These are phyloP conservation scores for Zaprionus obscuricornis DNA, from an alignment of 2,888 invertebrate species.

Conservation along the genomic window DNA sequence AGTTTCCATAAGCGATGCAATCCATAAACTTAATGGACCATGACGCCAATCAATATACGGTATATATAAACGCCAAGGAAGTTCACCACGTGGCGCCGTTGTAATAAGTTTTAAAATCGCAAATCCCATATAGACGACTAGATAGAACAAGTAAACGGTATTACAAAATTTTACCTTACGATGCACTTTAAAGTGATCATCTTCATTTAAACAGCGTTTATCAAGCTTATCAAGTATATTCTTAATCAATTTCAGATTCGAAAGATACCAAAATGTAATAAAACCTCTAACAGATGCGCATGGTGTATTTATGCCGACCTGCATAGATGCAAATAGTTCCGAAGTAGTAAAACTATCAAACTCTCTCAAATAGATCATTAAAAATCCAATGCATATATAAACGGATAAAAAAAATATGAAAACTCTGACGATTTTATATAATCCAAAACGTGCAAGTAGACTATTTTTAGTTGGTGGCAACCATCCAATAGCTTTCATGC, in stretches of 20 bases:
- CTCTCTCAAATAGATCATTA: constrained; percentile 23
- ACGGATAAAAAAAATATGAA: constrained; percentile 8
- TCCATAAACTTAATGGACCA: constrained; percentile 8
- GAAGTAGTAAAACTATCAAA: constrained; percentile 40
- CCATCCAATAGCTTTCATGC: constrained; percentile 36
- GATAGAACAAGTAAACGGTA: constrained; percentile 25
- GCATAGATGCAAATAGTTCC: constrained; percentile 52
- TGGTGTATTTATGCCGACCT: constrained; percentile 34
- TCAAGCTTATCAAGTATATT: constrained; percentile 25
- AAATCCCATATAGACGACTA: constrained; percentile 19
- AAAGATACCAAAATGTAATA: constrained; percentile 6
- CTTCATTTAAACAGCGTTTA: constrained; percentile 11
- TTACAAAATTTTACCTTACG: constrained; percentile 34
- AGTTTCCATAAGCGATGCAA: constrained; percentile 23
- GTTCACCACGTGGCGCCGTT: neutral
- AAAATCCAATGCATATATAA: constrained; percentile 31
- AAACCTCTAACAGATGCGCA: constrained; percentile 27
- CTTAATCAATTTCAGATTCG: constrained; percentile 19
- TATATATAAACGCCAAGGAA: constrained; percentile 46
- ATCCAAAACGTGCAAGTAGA: no score
- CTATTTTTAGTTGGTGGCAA: neutral
- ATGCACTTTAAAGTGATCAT: constrained; percentile 36
- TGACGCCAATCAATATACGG: constrained; percentile 40
- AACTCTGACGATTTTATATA: constrained; percentile 11
- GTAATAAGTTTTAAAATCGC: constrained; percentile 7